Evolutionary conservation across 2,797 vertebrate genomes (phyloP).

Genomic region (Syngnathus rostellatus): DNA sequence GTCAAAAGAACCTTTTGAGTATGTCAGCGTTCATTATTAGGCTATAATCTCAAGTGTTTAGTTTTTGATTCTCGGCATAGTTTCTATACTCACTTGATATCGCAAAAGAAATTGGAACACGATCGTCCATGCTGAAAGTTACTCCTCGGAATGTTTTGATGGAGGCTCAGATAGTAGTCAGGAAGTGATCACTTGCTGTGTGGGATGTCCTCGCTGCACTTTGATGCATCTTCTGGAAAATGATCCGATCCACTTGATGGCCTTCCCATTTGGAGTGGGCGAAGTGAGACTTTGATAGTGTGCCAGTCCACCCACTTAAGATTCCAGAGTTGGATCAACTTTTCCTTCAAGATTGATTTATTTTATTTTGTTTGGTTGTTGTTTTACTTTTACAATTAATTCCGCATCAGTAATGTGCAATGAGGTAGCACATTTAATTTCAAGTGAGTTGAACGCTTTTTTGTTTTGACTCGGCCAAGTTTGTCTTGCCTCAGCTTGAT

Average conservation of each 20-base stretch:
- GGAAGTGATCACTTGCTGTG: background rate
- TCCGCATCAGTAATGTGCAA: slow-evolving; percentile 30
- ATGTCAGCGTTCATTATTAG: background rate
- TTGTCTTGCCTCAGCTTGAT: slow-evolving; percentile 44
- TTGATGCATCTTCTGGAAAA: background rate
- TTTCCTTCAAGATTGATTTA: slow-evolving; percentile 12
- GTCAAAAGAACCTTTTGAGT: background rate
- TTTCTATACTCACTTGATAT: background rate
- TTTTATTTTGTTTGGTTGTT: slow-evolving; percentile 1
- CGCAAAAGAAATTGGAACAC: background rate
- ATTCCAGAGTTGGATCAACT: slow-evolving; percentile 21
- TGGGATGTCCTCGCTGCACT: background rate
- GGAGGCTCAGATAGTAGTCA: background rate
- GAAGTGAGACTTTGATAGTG: slow-evolving; percentile 16
- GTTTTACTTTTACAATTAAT: background rate
- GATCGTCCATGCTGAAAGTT: background rate
- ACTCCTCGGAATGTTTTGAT: slow-evolving; percentile 6
- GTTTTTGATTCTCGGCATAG: background rate
- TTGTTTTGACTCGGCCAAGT: slow-evolving; percentile 32
- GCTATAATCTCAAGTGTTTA: background rate
- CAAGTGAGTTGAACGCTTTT: slow-evolving; percentile 24
- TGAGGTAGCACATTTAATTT: slow-evolving; percentile 41
- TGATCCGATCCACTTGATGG: background rate
- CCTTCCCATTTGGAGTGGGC: background rate
- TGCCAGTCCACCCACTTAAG: slow-evolving; percentile 52